A percentile compares a stretch with the other conserved stretches of the same genome.
Evolutionary conservation across 2,797 vertebrate species (phyloP).

Genomic region (Coccyzus lansbergi): DNA sequence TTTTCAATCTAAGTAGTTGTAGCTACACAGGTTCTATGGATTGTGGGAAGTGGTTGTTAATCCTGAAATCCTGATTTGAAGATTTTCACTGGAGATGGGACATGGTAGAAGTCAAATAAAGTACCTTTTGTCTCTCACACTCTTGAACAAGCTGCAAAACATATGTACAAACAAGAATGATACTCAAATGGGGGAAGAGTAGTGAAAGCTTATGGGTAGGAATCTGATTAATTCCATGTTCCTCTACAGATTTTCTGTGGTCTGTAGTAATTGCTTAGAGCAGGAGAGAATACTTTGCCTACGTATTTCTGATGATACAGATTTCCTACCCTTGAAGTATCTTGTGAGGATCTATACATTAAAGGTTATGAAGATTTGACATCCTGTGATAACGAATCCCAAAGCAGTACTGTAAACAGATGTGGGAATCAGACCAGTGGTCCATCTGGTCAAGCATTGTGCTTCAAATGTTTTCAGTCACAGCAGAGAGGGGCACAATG

Average conservation of each 20-base stretch:
- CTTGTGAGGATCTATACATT: not conserved
- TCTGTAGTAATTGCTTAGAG: not conserved
- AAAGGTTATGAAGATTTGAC: not conserved
- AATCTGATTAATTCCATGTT: not conserved
- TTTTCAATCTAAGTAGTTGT: not conserved
- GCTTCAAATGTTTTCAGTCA: not conserved
- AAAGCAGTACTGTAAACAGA: not conserved
- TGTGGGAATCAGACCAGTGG: not conserved
- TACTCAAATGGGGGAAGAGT: not conserved
- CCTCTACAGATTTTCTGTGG: not conserved
- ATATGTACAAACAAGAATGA: not conserved
- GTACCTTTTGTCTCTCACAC: not conserved
- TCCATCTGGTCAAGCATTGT: not conserved
- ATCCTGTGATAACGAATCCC: not conserved
- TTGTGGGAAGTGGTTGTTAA: not conserved
- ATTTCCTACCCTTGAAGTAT: not conserved
- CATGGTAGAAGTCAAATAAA: not conserved
- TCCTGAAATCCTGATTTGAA: not conserved
- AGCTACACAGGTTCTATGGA: not conserved
- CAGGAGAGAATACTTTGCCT: not conserved
- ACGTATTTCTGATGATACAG: not conserved
- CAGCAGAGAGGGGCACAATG: not conserved
- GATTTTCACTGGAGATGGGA: not conserved
- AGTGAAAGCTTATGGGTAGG: not conserved
- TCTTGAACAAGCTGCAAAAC: not conserved